phyloP scores from a whole-genome alignment of 2,113 vertebrate species.

The Percina caprodes region DNA sequence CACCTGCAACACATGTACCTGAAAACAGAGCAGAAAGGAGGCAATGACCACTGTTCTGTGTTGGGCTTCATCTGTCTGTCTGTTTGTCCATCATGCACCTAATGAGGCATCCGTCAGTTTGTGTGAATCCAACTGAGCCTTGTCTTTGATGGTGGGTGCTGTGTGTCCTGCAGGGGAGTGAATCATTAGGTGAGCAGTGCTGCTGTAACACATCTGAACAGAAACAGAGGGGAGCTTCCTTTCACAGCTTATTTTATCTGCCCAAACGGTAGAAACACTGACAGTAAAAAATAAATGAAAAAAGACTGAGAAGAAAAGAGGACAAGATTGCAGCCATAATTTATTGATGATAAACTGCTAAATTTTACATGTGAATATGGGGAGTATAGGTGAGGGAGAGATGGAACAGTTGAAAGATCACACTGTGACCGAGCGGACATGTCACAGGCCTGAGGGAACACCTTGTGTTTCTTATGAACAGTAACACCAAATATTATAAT shows the following conservation, averaged over 20 bases:
- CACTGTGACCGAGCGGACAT: constrained; percentile 2
- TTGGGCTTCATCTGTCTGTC: neutral
- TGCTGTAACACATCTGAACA: constrained; percentile 16
- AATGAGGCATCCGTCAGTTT: neutral
- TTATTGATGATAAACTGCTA: constrained; percentile 61
- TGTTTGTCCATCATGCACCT: neutral
- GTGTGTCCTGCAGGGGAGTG: constrained; percentile 9
- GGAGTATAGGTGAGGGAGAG: neutral
- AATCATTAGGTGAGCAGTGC: constrained; percentile 19
- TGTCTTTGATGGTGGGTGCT: constrained; percentile 32
- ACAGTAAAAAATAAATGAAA: neutral
- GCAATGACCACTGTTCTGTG: neutral
- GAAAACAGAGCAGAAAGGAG: constrained; percentile 3
- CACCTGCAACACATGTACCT: neutral
- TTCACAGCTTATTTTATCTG: constrained; percentile 24
- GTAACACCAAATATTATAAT: neutral
- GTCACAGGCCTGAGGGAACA: neutral
- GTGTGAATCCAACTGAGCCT: constrained; percentile 13
- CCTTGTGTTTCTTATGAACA: neutral
- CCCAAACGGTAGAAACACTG: constrained; percentile 2
- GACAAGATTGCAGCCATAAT: constrained; percentile 39
- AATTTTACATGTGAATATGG: constrained; percentile 56
- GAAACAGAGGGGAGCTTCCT: constrained; percentile 31
- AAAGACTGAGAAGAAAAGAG: constrained; percentile 4
- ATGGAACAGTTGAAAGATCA: neutral